Evolutionary conservation across 2,113 vertebrate species (phyloP).

Genomic region (Nothobranchius furzeri): DNA sequence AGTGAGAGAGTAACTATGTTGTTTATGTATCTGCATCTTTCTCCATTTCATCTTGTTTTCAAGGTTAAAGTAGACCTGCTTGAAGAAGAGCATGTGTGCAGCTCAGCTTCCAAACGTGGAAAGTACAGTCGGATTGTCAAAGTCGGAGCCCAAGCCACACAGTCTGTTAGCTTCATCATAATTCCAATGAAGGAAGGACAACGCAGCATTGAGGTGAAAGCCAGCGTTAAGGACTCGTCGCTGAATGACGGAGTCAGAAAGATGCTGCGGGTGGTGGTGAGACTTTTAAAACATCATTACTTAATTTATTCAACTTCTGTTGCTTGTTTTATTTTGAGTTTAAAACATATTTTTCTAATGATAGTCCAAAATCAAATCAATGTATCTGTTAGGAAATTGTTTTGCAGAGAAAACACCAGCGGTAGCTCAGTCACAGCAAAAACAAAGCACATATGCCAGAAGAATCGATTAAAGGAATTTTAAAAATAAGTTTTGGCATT

Average conservation of each 20-base stretch:
- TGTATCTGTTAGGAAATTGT: too few relatives aligned
- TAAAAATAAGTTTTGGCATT: too few relatives aligned
- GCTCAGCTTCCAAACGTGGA: slow-evolving; percentile 22
- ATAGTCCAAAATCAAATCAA: too few relatives aligned
- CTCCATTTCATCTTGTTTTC: background rate
- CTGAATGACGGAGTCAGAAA: slow-evolving; percentile 80
- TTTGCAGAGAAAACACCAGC: too few relatives aligned
- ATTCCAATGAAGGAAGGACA: slow-evolving; percentile 80
- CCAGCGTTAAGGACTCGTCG: slow-evolving; percentile 46
- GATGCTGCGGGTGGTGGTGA: slow-evolving; percentile 85
- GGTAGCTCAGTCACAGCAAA: too few relatives aligned
- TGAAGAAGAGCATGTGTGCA: slow-evolving; percentile 2
- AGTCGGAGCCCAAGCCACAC: slow-evolving; percentile 53
- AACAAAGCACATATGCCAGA: too few relatives aligned
- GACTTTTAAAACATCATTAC: slow-evolving; percentile 26
- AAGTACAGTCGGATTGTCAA: slow-evolving; percentile 37
- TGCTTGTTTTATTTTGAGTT: too few relatives aligned
- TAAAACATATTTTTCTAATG: too few relatives aligned
- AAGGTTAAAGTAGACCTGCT: slow-evolving; percentile 5
- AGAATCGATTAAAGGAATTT: too few relatives aligned
- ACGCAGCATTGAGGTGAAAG: slow-evolving; percentile 82
- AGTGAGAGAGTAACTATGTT: too few relatives aligned
- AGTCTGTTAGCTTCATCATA: slow-evolving; percentile 76
- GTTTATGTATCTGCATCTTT: background rate
- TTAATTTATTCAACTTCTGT: too few relatives aligned